Evolutionary conservation across 2,888 invertebrate genomes (phyloP), one percentile per base, ranked within the genome.

Genomic region (Drosophila histrio): DNA sequence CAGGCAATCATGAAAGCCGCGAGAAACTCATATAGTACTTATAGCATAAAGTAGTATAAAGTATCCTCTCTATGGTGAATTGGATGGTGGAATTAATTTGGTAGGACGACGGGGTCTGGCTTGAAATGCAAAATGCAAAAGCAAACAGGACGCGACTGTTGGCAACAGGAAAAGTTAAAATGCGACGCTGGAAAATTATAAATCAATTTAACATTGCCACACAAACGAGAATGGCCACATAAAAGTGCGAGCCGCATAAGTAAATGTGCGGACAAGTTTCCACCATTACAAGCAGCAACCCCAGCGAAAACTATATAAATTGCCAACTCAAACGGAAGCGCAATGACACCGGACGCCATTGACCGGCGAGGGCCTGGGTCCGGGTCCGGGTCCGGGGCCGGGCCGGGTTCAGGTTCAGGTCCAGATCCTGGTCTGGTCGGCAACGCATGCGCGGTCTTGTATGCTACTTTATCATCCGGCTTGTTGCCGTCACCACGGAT

Each of bases 341-440:
- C 87, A 86, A 88, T 84, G 84, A 84, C 87, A 75, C 88, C 87
- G 84, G 84, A 84, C 84, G 66, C 86, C 88, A 82, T 87, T 82
- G 82, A 87, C 77, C 61, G 66, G 58, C 66, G 60, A 43, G 62
- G 49, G 63, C 60, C 58, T 64, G 36, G 56, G 39, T 26, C 32
- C n/a, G 19, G 52, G 66, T 61, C 36, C 41, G 8, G 66, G n/a
- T 28, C 36, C 24, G 17, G 30, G 9, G 26, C 26, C 28, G 26
- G 21, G 4, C 17, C 17, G 2, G 36, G 6, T 15, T 2, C 15
- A 34, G 15, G 1, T 17, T 9, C 36, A 6, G 19, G 22, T 38
- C 17, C 4, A 49, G n/a, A 28, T 41, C 19, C n/a, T 21, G 24
- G 30, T 7, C 5, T 11, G 28, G 30, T 21, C 49, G 44, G 30